Conservation (phyloP, 2,113 vertebrate species). For the Engraulis encrasicolus region DNA sequence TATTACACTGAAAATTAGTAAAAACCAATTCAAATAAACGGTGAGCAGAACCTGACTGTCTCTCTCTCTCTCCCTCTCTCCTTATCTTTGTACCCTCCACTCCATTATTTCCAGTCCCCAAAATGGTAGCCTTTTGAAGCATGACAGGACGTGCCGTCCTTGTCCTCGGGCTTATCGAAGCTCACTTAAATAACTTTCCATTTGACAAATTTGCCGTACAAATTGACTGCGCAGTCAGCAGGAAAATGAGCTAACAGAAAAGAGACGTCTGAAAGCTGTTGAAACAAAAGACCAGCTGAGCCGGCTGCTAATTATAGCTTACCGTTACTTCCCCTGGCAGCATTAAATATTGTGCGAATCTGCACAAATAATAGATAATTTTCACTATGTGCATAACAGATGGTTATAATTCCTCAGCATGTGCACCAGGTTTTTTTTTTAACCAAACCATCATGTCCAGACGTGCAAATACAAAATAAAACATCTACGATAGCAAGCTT, state of each 20-base stretch:
- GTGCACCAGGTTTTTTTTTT: background rate
- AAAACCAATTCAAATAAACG: slow-evolving; percentile 31
- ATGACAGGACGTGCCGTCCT: slow-evolving; percentile 29
- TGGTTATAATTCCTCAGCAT: background rate
- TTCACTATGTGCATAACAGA: background rate
- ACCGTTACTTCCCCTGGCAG: slow-evolving; percentile 40
- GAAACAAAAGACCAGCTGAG: slow-evolving; percentile 44
- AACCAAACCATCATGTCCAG: too few relatives aligned
- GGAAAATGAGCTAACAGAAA: background rate
- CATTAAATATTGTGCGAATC: slow-evolving; percentile 57
- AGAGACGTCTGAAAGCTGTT: slow-evolving; percentile 43
- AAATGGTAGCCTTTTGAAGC: slow-evolving; percentile 50
- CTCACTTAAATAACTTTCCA: slow-evolving; percentile 42
- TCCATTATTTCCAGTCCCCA: slow-evolving; percentile 45
- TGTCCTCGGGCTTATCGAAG: slow-evolving; percentile 41
- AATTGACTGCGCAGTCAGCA: background rate
- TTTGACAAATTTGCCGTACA: slow-evolving; percentile 36
- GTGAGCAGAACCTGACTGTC: too few relatives aligned
- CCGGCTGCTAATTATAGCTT: slow-evolving; percentile 64
- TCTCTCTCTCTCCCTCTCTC: too few relatives aligned
- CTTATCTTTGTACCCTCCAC: slow-evolving; percentile 24
- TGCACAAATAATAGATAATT: background rate
- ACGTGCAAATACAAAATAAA: too few relatives aligned
- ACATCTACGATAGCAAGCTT: too few relatives aligned
- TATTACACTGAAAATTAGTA: slow-evolving; percentile 37